These are phyloP conservation scores for Anabacerthia variegaticeps DNA, from an alignment of 2,797 vertebrate species.

Conservation along the genomic window DNA sequence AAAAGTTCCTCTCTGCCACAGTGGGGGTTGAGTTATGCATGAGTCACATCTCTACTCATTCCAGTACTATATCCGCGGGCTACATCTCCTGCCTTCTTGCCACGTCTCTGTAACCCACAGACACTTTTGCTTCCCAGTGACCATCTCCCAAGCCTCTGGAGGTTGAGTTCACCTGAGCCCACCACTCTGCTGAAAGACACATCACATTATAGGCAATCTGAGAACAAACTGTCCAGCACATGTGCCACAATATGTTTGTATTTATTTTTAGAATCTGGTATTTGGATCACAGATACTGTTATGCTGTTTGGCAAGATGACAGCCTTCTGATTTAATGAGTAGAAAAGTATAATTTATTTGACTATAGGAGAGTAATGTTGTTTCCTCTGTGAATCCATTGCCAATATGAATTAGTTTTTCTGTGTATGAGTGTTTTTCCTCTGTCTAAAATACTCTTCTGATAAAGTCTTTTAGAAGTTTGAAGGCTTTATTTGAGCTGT, in stretches of 20 bases:
- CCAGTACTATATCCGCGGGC: neutral
- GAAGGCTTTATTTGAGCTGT: neutral
- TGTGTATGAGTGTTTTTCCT: neutral
- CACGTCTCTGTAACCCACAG: neutral
- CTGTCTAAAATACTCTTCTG: neutral
- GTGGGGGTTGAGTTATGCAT: neutral
- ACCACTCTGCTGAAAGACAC: neutral
- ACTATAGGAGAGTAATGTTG: neutral
- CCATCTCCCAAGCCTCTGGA: neutral
- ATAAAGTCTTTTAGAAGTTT: neutral
- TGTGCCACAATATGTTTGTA: neutral
- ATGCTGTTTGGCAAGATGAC: neutral
- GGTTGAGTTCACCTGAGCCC: neutral
- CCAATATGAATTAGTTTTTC: slow-evolving; percentile 9
- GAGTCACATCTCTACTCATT: neutral
- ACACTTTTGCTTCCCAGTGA: neutral
- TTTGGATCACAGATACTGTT: slow-evolving; percentile 3
- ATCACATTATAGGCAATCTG: neutral
- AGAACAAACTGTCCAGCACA: neutral
- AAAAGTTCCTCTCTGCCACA: neutral
- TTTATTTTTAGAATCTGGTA: slow-evolving; percentile 10
- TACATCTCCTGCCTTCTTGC: neutral
- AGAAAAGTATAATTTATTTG: neutral
- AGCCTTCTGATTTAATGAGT: neutral
- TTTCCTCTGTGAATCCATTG: neutral